Percentiles rank a stretch among this genome's conserved stretches.
Evolutionary conservation across 37 sponge, comb jelly and placozoan species (phyloP).

Genomic region (Amphimedon queenslandica): DNA sequence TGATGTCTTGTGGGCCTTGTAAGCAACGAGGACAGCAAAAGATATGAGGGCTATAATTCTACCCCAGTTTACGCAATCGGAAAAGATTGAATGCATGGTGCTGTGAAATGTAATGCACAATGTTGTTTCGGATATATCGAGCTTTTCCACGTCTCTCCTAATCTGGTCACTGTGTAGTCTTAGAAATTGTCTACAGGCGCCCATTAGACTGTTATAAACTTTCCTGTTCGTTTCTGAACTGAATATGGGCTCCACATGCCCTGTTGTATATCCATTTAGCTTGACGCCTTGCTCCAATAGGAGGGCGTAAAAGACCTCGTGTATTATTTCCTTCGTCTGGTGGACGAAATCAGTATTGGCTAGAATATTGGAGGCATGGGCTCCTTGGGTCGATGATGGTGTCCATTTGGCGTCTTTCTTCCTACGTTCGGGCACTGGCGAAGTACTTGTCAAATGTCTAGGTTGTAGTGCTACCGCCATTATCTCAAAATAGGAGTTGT

Average conservation of each 20-base stretch:
- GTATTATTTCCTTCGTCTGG: background rate
- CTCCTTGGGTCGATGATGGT: no score
- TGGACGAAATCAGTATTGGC: background rate
- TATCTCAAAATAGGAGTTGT: no score
- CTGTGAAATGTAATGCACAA: constrained; percentile 2
- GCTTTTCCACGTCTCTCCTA: background rate
- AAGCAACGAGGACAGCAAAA: constrained; percentile 18
- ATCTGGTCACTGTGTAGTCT: constrained; percentile 1
- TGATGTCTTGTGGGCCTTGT: constrained; percentile 2
- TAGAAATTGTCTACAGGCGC: background rate
- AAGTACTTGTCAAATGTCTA: background rate
- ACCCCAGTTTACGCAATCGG: constrained; percentile 26
- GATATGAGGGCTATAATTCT: constrained; percentile 35
- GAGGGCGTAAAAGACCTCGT: background rate
- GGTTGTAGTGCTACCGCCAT: background rate
- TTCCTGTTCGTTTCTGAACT: background rate
- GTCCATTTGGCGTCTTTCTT: no score
- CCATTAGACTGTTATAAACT: background rate
- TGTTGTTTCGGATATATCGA: constrained; percentile 27
- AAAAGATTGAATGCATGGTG: background rate
- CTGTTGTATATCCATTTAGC: constrained; percentile 12
- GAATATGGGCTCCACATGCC: background rate
- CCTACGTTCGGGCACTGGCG: background rate
- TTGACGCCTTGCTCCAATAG: constrained; percentile 12
- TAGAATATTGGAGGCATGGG: no score